These are phyloP conservation scores for Mythimna lalbum DNA, from an alignment of 2,888 invertebrate genomes.

Conservation along the genomic window DNA sequence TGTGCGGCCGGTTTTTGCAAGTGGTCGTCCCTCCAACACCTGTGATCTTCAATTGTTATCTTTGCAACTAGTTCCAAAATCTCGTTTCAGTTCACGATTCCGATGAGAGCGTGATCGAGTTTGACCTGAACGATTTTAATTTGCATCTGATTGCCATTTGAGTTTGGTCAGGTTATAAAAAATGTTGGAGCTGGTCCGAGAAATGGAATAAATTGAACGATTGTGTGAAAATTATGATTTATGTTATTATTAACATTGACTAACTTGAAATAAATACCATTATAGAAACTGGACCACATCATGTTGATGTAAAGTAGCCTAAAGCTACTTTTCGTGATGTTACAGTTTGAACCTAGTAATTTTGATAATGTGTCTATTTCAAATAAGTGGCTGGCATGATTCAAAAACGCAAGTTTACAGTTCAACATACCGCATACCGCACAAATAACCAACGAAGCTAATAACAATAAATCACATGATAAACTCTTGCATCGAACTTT, in stretches of 20 bases:
- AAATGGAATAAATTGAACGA: conserved; percentile 48
- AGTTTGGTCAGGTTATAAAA: conserved; percentile 53
- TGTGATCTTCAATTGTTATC: conserved; percentile 82
- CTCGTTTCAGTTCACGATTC: conserved; percentile 78
- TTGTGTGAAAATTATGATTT: conserved; percentile 36
- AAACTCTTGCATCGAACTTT: conserved; percentile 67
- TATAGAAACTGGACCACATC: conserved; percentile 11
- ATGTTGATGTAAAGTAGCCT: conserved; percentile 9
- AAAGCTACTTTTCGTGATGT: conserved; percentile 16
- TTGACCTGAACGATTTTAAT: conserved; percentile 77
- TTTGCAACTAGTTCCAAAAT: conserved; percentile 76
- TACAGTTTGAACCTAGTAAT: conserved; percentile 25
- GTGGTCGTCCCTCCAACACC: conserved; percentile 70
- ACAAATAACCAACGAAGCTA: conserved; percentile 55
- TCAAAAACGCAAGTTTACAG: conserved; percentile 50
- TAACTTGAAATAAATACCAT: conserved; percentile 9
- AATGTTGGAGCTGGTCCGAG: conserved; percentile 50
- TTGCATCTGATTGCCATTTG: conserved; percentile 76
- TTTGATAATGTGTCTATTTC: conserved; percentile 45
- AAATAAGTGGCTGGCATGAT: conserved; percentile 35
- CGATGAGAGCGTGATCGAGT: conserved; percentile 85
- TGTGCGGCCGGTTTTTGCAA: conserved; percentile 72
- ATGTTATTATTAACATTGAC: background rate
- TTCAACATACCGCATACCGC: conserved; percentile 56
- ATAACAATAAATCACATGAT: conserved; percentile 67